Evolutionary conservation across 92 coral and sea anemone genomes (phyloP), one percentile per base, ranked within the genome.

Genomic region (Actinernus sp.): DNA sequence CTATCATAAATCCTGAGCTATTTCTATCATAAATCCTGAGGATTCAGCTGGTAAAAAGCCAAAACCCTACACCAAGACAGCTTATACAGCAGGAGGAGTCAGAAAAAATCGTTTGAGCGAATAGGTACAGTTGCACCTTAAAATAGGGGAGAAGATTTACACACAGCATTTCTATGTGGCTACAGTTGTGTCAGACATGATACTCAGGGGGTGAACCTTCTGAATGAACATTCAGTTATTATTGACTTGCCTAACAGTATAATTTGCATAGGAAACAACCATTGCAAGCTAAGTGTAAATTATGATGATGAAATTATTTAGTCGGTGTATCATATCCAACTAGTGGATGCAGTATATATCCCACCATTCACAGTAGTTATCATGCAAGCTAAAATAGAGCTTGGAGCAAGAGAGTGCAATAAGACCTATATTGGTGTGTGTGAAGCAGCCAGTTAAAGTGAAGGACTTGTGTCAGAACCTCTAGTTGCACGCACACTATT

Each of bases 121-220:
- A n/a, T n/a, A n/a, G n/a, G n/a, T n/a, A n/a, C n/a, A n/a, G n/a
- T n/a, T 60, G 67, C 19, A 34, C 6, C 17, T 60, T n/a, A 60
- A 60, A 39, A n/a, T 60, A 10, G 67, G n/a, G n/a, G n/a, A 56
- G 63, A 10, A 32, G 4, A n/a, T 60, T 39, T 60, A 60, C 51
- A 19, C 9, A 19, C 67, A 1, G 8, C 34, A 1, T n/a, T 60
- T 63, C 37, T 63, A 45, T 63, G 57, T 43, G 25, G 58, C 71
- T 16, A 46, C 12, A 63, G 1, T 60, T 21, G 2, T 49, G 5
- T 63, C 71, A 14, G 37, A 63, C 29, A 25, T 63, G 71, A n/a
- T n/a, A 63, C 45, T 11, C 39, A 1, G 22, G 63, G 63, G 31
- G 41, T 56, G 10, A n/a, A 36, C 0, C 38, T 60, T 20, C n/a